Conservation (phyloP, 1,140 invertebrate genomes). For the Oncopeltus fasciatus region DNA sequence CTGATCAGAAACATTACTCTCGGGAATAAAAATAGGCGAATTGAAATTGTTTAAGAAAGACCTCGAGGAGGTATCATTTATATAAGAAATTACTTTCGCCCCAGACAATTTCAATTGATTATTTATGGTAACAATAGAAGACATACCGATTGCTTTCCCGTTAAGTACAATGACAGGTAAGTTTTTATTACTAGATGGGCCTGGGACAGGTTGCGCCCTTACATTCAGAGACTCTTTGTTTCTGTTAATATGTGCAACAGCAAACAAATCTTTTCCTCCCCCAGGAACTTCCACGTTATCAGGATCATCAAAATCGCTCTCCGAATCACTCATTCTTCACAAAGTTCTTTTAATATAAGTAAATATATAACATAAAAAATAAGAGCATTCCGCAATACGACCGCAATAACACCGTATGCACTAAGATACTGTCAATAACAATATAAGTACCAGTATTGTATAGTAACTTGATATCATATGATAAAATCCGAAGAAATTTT, state of each 20-base stretch:
- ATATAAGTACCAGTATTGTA: no score
- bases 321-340: no score
- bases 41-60: not conserved
- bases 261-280: constrained; percentile 15
- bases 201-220: not conserved
- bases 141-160: not conserved
- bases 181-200: not conserved
- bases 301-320: constrained; percentile 16
- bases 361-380: no score
- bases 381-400: no score
- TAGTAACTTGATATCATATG: no score
- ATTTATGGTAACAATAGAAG: not conserved
- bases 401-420: no score
- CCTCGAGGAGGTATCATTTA: not conserved
- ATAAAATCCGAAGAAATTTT: no score
- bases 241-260: not conserved
- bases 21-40: no score
- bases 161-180: not conserved
- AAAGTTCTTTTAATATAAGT: no score
- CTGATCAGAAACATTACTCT: not conserved
- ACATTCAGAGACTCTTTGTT: not conserved
- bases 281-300: constrained; percentile 14
- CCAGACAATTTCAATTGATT: not conserved
- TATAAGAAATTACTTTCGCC: not conserved
- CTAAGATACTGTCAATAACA: no score